Evolutionary conservation across 2,113 vertebrate species (phyloP).

Genomic region (Eublepharis macularius): DNA sequence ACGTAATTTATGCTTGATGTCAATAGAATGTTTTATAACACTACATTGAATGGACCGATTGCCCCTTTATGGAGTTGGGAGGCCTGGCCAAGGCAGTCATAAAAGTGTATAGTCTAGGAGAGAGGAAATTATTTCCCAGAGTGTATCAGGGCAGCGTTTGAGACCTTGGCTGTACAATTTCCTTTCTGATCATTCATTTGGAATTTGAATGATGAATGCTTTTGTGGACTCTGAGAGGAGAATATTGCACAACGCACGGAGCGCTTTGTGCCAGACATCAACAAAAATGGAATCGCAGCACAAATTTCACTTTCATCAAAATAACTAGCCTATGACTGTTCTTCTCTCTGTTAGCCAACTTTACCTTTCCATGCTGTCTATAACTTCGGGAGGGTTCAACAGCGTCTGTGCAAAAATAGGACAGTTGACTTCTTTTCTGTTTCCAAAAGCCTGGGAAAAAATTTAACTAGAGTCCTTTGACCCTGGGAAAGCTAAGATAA

Average conservation of each 20-base stretch:
- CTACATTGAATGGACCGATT: neutral
- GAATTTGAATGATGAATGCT: neutral
- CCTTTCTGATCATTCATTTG: neutral
- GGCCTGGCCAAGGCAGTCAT: neutral
- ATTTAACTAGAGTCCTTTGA: neutral
- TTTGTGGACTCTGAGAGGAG: neutral
- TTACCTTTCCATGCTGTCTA: neutral
- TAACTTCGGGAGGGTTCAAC: neutral
- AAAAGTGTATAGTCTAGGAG: neutral
- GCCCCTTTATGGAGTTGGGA: neutral
- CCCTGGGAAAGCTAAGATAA: neutral
- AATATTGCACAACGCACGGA: neutral
- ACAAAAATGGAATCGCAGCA: neutral
- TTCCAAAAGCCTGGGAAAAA: neutral
- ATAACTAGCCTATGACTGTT: neutral
- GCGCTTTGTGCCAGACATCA: neutral
- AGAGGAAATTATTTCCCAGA: neutral
- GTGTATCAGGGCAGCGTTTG: neutral
- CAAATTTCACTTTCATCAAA: neutral
- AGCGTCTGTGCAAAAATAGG: neutral
- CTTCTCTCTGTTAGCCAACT: neutral
- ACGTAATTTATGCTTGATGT: no score
- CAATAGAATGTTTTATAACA: neutral
- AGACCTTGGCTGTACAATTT: neutral
- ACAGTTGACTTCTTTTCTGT: no score